phyloP scores from a whole-genome alignment of 2,888 invertebrate species.

The Clepsis dumicolana region DNA sequence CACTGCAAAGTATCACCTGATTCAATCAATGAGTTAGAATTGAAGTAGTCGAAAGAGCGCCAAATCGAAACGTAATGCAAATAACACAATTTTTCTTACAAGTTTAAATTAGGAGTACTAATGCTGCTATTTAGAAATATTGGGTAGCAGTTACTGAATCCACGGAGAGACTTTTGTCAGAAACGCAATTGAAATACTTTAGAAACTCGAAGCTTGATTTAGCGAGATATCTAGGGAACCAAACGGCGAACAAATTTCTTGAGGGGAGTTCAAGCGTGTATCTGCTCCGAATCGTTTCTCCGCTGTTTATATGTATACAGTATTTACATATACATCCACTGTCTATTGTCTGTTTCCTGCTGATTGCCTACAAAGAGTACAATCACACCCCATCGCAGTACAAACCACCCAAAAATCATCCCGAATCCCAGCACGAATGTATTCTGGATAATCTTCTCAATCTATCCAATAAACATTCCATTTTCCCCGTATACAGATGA shows the following conservation, averaged over 20 bases:
- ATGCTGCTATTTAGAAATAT: no score
- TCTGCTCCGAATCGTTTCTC: background rate
- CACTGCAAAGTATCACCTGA: no score
- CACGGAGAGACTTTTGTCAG: no score
- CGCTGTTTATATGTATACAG: background rate
- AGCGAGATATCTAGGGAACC: background rate
- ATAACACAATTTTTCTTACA: no score
- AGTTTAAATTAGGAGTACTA: no score
- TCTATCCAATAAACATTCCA: conserved; percentile 40
- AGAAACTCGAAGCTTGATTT: background rate
- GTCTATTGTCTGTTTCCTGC: background rate
- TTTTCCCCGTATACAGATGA: conserved; percentile 29
- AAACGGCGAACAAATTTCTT: background rate
- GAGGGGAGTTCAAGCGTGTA: background rate
- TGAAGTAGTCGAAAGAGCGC: no score
- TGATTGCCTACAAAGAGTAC: background rate
- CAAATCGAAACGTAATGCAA: no score
- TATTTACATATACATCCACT: background rate
- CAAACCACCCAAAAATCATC: conserved; percentile 23
- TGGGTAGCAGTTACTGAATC: no score
- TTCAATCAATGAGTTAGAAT: no score
- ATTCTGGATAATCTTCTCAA: conserved; percentile 38
- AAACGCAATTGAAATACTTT: background rate
- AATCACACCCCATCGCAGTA: background rate
- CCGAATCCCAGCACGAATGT: conserved; percentile 7